Conservation (phyloP, 2,113 vertebrate genomes). For the Myotis yumanensis region DNA sequence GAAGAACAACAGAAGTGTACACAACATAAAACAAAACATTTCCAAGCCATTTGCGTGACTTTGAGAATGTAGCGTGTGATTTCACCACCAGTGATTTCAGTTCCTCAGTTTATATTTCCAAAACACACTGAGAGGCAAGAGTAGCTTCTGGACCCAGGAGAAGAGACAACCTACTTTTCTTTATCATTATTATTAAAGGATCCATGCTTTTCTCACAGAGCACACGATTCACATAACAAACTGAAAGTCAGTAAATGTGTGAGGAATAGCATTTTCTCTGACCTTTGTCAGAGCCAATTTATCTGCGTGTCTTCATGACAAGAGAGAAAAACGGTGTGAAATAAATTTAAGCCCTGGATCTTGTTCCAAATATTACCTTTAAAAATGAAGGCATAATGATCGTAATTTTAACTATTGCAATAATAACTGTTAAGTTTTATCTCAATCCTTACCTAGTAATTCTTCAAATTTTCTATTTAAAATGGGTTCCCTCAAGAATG, state of each 20-base stretch:
- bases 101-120: not conserved
- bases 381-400: not conserved
- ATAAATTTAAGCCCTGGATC: not conserved
- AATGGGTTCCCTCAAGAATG: not conserved
- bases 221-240: not conserved
- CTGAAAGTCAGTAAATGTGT: not conserved
- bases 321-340: constrained; percentile 6
- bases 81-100: not conserved
- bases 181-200: not conserved
- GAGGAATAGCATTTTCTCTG: not conserved
- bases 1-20: not conserved
- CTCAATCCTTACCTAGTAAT: not conserved
- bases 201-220: not conserved
- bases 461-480: constrained; percentile 20
- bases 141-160: not conserved
- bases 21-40: not conserved
- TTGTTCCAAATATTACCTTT: not conserved
- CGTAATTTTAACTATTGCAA: not conserved
- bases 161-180: not conserved
- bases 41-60: not conserved
- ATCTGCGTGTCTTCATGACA: not conserved
- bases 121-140: not conserved
- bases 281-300: not conserved
- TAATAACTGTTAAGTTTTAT: constrained; percentile 12
- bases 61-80: not conserved